Percentiles rank a stretch among this genome's conserved stretches.
phyloP scores from a whole-genome alignment of 2,797 vertebrate genomes.

The Luscinia luscinia region DNA sequence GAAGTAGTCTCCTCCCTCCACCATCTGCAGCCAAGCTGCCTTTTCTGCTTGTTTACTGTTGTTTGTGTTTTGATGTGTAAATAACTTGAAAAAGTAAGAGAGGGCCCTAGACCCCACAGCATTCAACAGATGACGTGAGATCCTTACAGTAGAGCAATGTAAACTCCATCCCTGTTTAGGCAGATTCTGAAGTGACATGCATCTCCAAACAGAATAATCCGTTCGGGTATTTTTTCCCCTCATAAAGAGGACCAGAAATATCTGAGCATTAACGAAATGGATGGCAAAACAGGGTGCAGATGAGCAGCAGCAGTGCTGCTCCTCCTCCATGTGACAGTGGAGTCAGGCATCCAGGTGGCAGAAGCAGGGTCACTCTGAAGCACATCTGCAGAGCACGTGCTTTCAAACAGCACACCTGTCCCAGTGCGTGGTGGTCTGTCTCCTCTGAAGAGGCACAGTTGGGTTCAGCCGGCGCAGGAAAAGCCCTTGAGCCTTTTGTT shows the following conservation, averaged over 20 bases:
- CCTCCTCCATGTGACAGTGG: neutral
- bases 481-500: neutral
- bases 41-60: slow-evolving; percentile 52
- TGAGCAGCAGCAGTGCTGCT: neutral
- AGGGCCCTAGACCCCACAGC: neutral
- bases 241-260: neutral
- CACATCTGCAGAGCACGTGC: neutral
- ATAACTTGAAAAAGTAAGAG: neutral
- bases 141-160: neutral
- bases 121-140: neutral
- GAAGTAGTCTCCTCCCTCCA: neutral
- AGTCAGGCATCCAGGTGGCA: neutral
- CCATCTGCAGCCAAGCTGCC: slow-evolving; percentile 32
- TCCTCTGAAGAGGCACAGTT: neutral
- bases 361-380: neutral
- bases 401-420: neutral
- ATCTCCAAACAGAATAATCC: neutral
- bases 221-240: neutral
- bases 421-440: neutral
- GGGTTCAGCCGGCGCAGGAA: neutral
- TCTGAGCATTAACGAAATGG: neutral
- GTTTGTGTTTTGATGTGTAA: slow-evolving; percentile 39
- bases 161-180: neutral
- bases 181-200: neutral
- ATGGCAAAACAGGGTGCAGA: neutral